Evolutionary conservation across 2,113 vertebrate species (phyloP).

Genomic region (Bucco capensis): DNA sequence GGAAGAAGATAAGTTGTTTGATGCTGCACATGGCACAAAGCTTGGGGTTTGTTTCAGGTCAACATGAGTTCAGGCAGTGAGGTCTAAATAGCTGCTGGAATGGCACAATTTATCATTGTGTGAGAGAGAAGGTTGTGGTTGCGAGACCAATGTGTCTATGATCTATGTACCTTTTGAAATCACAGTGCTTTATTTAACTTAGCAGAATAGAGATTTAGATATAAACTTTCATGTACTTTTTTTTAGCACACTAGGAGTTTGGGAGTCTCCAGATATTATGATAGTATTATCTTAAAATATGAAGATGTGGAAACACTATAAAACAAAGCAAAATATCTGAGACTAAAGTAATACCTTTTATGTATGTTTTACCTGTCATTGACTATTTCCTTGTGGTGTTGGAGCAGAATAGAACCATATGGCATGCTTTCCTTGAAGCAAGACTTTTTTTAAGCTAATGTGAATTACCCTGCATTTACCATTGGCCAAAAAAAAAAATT

Average conservation of each 20-base stretch:
- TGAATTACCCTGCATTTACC: not conserved
- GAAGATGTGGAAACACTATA: not conserved
- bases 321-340: not conserved
- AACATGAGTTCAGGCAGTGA: conserved; percentile 12
- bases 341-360: not conserved
- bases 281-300: not conserved
- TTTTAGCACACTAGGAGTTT: not conserved
- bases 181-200: not conserved
- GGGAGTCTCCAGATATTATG: not conserved
- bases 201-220: not conserved
- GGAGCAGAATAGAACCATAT: not conserved
- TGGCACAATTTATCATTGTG: conserved; percentile 17
- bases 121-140: not conserved
- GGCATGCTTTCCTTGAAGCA: not conserved
- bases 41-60: not conserved
- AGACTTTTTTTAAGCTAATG: not conserved
- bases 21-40: not conserved
- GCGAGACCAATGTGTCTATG: conserved; percentile 1
- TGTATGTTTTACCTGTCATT: not conserved
- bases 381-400: not conserved
- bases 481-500: not conserved
- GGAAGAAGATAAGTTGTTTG: conserved; percentile 14
- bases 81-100: conserved; percentile 14
- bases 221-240: not conserved
- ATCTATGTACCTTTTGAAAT: conserved; percentile 22